Evolutionary conservation across 2,797 vertebrate genomes (phyloP).

Genomic region (Novumbra hubbsi): DNA sequence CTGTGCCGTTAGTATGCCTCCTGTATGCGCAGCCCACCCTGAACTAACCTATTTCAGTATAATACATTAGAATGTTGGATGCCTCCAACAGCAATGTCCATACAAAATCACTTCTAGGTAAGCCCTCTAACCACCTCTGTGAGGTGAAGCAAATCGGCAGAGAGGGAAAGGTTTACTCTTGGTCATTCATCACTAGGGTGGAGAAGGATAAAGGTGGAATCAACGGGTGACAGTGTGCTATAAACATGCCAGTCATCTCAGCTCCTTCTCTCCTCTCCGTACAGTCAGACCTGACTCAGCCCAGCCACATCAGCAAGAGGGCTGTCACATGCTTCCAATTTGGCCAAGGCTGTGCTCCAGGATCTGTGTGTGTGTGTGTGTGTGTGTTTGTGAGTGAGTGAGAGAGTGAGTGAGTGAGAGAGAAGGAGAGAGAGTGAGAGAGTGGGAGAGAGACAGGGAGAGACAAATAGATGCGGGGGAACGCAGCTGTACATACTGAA

Average conservation of each 20-base stretch:
- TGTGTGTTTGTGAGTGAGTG: constrained; percentile 35
- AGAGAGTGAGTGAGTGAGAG: constrained; percentile 16
- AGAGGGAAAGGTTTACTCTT: not conserved
- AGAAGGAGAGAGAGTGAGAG: not conserved
- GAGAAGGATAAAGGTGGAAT: not conserved
- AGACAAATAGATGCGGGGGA: not conserved
- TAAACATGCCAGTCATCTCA: constrained; percentile 7
- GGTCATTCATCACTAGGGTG: not conserved
- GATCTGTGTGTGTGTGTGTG: constrained; percentile 16
- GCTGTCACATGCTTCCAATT: constrained; percentile 69
- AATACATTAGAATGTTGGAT: too few species aligned
- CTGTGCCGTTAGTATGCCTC: too few species aligned
- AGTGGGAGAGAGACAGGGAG: not conserved
- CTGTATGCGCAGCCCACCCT: too few species aligned
- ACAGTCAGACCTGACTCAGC: constrained; percentile 36
- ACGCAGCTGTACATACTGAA: constrained; percentile 23
- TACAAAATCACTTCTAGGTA: too few species aligned
- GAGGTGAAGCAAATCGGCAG: too few species aligned
- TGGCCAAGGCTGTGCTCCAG: constrained; percentile 16
- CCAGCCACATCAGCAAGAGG: constrained; percentile 64
- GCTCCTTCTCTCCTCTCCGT: not conserved
- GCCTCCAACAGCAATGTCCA: too few species aligned
- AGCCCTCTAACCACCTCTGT: too few species aligned
- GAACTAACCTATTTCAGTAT: too few species aligned
- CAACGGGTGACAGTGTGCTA: not conserved